Base-by-base conservation (phyloP, 2,113 vertebrate species). In the Gymnorhina tibicen region DNA sequence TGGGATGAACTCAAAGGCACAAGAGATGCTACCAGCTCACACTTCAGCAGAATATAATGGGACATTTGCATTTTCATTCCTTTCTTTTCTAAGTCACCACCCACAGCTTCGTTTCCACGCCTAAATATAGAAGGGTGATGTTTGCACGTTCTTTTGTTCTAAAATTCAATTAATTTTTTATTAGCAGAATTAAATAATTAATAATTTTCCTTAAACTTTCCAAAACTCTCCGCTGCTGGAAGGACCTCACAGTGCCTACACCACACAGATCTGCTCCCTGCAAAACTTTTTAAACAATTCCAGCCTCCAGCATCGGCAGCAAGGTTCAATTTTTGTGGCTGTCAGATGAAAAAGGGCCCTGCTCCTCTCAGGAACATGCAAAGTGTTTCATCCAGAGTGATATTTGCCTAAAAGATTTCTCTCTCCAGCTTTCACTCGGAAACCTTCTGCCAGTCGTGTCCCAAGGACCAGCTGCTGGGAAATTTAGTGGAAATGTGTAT, bases 371-470 rank as follows among this genome's bases (percentile, higher is more conserved):
- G 75, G 63, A 92, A n/a, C n/a, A 22, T 20, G 6, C 70, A 75
- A 93, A 96, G 52, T 87, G 80, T 89, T 94, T 92, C 92, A 92
- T 74, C 76, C 87, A 44, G 37, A 72, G 49, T 96, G 96, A 88
- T 94, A 96, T 97, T 93, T 96, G 83, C 94, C 83, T 88, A 93
- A 86, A 91, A 96, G 93, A 96, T 96, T 96, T 94, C 76, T 78
- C 41, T 85, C 85, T 53, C 68, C 82, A 74, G 41, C 81, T 60
- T 85, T 82, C 87, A 32, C 41, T 89, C 2, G 0, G 23, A 79
- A 94, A 11, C 46, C 81, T 91, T 75, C 91, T 87, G 74, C 85
- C 70, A 44, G 55, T 66, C 0, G 2, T 64, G 46, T 91, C 85
- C 78, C 79, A 76, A 88, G 85, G 91, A 95, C 23, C 82, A 93